These are phyloP conservation scores for Stenodema calcarata DNA, from an alignment of 2,888 invertebrate species.

Conservation along the genomic window DNA sequence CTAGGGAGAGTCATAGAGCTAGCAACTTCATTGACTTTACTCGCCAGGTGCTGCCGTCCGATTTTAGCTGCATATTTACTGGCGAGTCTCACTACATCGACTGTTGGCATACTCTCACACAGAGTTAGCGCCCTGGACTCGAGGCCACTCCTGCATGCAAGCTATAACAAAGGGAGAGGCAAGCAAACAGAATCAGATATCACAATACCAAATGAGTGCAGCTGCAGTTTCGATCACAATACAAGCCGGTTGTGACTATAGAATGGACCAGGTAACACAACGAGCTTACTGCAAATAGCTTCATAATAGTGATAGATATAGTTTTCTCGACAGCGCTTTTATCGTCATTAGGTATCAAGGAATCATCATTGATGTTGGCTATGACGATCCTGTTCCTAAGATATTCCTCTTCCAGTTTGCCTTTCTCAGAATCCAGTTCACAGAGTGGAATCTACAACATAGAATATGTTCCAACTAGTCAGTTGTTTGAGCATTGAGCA, in stretches of 20 bases:
- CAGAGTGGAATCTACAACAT: slow-evolving; percentile 74
- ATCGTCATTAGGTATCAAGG: slow-evolving; percentile 39
- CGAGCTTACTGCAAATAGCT: slow-evolving; percentile 81
- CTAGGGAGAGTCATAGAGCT: slow-evolving; percentile 47
- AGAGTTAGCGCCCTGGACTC: slow-evolving; percentile 88
- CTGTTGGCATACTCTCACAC: slow-evolving; percentile 80
- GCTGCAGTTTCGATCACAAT: no score
- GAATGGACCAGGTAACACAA: no score
- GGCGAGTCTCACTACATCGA: slow-evolving; percentile 79
- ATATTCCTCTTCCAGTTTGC: slow-evolving; percentile 74
- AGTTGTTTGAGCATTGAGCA: no score
- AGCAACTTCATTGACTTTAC: slow-evolving; percentile 67
- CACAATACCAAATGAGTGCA: no score
- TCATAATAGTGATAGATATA: slow-evolving; percentile 80
- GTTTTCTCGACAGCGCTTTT: slow-evolving; percentile 69
- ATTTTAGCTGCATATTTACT: slow-evolving; percentile 87
- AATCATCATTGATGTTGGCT: slow-evolving; percentile 34
- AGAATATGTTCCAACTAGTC: no score
- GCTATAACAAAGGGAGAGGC: slow-evolving; percentile 66
- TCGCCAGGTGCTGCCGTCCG: slow-evolving; percentile 78
- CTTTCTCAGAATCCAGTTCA: slow-evolving; percentile 79
- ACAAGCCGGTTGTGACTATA: no score
- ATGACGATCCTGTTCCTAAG: slow-evolving; percentile 47
- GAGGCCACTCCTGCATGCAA: slow-evolving; percentile 82
- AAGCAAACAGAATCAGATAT: no score